phyloP scores from a whole-genome alignment of 2,113 vertebrate genomes.

The Burhinus bistriatus region DNA sequence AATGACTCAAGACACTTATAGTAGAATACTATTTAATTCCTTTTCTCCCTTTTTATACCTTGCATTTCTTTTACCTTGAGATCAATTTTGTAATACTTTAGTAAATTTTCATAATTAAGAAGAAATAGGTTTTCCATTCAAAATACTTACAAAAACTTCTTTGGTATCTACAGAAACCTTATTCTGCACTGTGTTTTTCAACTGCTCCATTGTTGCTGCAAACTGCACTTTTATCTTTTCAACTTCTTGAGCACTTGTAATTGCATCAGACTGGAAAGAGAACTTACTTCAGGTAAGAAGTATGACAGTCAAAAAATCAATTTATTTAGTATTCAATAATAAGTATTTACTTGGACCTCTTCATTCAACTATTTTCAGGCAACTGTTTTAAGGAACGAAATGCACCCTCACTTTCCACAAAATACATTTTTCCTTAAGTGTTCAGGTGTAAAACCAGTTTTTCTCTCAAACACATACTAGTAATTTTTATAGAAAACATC shows the following conservation, averaged over 20 bases:
- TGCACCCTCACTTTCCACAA: neutral
- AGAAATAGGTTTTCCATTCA: neutral
- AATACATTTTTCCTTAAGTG: neutral
- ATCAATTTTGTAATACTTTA: neutral
- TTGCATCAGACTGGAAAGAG: conserved; percentile 79
- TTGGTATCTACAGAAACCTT: conserved; percentile 79
- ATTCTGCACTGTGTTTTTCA: conserved; percentile 75
- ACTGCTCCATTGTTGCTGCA: conserved; percentile 66
- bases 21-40: neutral
- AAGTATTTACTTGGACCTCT: neutral
- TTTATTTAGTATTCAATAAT: neutral
- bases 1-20: neutral
- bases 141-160: conserved; percentile 87
- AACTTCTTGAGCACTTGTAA: conserved; percentile 76
- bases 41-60: neutral
- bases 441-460: neutral
- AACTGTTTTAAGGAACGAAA: neutral
- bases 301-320: neutral
- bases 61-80: neutral
- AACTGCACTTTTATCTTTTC: conserved; percentile 76
- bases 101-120: neutral
- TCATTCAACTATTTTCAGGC: neutral
- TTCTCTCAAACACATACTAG: neutral
- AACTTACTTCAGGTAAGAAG: neutral
- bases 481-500: neutral